Evolutionary conservation across 2,888 invertebrate species (phyloP).

Genomic region (Agrochola litura): DNA sequence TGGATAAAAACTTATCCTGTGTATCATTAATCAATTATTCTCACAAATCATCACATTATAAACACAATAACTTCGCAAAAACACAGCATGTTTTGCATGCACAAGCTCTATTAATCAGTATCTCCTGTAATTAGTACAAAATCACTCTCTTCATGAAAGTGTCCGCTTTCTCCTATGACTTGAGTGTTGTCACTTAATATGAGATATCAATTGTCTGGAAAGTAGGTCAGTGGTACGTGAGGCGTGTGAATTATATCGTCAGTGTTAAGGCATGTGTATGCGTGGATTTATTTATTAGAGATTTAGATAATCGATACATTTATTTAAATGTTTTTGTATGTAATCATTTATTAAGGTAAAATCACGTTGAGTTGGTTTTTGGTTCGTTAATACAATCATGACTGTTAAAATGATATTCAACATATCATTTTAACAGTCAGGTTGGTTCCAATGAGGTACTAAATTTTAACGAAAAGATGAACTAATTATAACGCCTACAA

Average conservation of each 20-base stretch:
- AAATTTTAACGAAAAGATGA: too few species aligned
- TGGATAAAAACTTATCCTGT: neutral
- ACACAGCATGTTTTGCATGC: constrained; percentile 7
- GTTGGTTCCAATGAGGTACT: too few species aligned
- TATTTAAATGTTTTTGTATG: neutral
- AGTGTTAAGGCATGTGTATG: constrained; percentile 25
- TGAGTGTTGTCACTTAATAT: constrained; percentile 65
- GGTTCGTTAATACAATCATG: too few species aligned
- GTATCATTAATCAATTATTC: neutral
- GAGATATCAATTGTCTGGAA: constrained; percentile 77
- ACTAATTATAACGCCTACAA: too few species aligned
- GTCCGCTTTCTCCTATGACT: constrained; percentile 53
- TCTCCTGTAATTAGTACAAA: constrained; percentile 31
- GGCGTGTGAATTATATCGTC: constrained; percentile 48
- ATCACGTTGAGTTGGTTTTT: too few species aligned
- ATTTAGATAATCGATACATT: neutral
- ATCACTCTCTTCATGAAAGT: constrained; percentile 46
- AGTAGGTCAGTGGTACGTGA: constrained; percentile 74
- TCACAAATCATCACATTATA: neutral
- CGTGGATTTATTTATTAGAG: neutral
- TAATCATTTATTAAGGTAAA: too few species aligned
- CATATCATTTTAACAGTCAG: too few species aligned
- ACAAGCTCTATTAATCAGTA: constrained; percentile 30
- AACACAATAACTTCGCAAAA: neutral
- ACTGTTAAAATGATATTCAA: too few species aligned